A percentile compares a stretch with the other conserved stretches of the same genome.
Conservation (phyloP, 2,113 vertebrate genomes). For the Prunella fulvescens region DNA sequence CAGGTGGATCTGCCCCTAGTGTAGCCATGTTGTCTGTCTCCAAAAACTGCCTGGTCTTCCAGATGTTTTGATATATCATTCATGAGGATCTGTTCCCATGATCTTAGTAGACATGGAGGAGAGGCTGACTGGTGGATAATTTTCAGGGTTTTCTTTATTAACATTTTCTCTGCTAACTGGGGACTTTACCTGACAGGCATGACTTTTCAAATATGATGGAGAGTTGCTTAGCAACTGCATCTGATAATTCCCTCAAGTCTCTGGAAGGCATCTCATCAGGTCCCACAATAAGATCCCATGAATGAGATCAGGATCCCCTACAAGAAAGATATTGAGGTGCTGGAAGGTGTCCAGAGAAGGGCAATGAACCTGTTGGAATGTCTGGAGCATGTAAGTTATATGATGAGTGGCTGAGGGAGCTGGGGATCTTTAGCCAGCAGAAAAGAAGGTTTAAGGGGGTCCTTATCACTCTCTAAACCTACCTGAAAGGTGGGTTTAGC, state of each 20-base stretch:
- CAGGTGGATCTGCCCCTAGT: neutral
- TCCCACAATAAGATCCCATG: neutral
- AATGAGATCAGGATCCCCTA: neutral
- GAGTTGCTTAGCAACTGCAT: neutral
- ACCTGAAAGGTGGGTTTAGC: neutral
- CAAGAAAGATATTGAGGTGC: neutral
- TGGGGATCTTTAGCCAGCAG: neutral
- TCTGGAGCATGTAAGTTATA: neutral
- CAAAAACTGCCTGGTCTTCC: neutral
- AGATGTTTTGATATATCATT: neutral
- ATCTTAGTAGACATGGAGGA: neutral
- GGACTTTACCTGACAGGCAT: neutral
- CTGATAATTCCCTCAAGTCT: neutral
- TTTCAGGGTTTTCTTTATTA: neutral
- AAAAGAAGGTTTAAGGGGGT: neutral
- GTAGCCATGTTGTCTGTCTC: neutral
- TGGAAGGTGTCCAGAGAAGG: neutral
- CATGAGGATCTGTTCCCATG: neutral
- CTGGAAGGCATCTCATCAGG: neutral
- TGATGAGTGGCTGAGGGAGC: neutral
- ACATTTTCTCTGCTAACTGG: neutral
- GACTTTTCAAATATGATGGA: neutral
- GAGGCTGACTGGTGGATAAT: neutral
- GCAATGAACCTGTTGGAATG: neutral
- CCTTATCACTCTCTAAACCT: neutral